phyloP scores from a whole-genome alignment of 2,888 invertebrate species.

The Sinopyrophorus schimmeli region DNA sequence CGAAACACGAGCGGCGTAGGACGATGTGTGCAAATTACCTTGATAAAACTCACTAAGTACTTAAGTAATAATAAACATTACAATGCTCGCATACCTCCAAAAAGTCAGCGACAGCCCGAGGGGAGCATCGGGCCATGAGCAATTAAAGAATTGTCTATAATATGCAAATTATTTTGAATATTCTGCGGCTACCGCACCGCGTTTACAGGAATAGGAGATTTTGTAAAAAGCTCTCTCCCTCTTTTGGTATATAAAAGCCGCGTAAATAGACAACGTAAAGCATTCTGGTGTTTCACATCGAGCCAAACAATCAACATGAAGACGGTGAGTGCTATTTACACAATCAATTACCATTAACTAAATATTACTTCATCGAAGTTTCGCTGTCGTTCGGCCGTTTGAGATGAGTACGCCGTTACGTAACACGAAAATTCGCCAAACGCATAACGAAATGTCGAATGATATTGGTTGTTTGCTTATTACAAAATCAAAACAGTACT shows the following conservation, averaged over 20 bases:
- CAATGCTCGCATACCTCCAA: constrained; percentile 9
- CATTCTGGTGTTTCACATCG: constrained; percentile 20
- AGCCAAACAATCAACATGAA: constrained; percentile 34
- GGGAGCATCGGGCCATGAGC: constrained; percentile 21
- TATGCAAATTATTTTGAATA: constrained; percentile 26
- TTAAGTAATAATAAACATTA: not conserved
- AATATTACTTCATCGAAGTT: constrained; percentile 13
- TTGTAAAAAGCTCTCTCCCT: constrained; percentile 22
- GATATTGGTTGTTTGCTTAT: too few species aligned
- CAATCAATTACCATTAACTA: constrained; percentile 6
- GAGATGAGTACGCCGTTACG: not conserved
- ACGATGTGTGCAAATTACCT: too few species aligned
- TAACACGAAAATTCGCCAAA: not conserved
- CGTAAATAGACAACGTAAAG: constrained; percentile 11
- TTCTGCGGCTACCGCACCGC: constrained; percentile 13
- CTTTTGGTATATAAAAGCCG: constrained; percentile 21
- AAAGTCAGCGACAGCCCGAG: constrained; percentile 20
- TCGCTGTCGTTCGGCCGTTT: constrained; percentile 9
- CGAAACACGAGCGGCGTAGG: too few species aligned
- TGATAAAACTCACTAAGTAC: too few species aligned
- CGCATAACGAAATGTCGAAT: not conserved
- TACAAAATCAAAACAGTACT: too few species aligned
- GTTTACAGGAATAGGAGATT: constrained; percentile 23
- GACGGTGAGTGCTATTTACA: constrained; percentile 37
- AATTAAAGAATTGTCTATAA: constrained; percentile 25